phyloP scores from a whole-genome alignment of 2,113 vertebrate species.

The Chroicocephalus ridibundus region DNA sequence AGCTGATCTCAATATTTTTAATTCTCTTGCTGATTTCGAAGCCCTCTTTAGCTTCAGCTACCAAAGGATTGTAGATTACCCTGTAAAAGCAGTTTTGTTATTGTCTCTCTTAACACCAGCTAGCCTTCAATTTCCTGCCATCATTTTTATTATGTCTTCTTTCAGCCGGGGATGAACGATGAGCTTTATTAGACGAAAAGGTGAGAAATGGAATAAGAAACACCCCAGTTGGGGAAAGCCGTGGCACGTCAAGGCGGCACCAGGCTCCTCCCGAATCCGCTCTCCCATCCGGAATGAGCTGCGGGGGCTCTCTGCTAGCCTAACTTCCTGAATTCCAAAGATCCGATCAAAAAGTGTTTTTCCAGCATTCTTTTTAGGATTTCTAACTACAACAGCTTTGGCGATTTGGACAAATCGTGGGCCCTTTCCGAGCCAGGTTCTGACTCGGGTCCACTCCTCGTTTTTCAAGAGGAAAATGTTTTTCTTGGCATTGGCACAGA shows the following conservation, averaged over 20 bases:
- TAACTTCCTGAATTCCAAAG: background rate
- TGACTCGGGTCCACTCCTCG: background rate
- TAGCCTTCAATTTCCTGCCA: constrained; percentile 41
- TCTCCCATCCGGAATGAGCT: background rate
- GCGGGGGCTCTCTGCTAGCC: background rate
- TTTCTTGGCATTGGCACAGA: background rate
- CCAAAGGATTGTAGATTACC: background rate
- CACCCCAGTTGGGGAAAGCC: accelerated
- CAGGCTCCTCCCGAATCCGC: accelerated
- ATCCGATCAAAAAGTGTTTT: background rate
- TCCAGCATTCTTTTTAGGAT: background rate
- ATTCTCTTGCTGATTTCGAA: constrained; percentile 48
- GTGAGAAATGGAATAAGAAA: background rate
- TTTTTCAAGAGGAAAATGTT: background rate
- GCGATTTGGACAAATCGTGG: accelerated
- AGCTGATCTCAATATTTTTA: constrained; percentile 59
- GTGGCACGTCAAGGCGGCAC: accelerated
- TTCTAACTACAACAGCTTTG: background rate
- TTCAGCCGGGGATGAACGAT: background rate
- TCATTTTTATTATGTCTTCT: constrained; percentile 22
- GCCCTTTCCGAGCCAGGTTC: background rate
- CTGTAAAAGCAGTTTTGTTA: constrained; percentile 19
- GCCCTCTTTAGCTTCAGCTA: constrained; percentile 15
- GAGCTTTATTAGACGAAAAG: background rate
- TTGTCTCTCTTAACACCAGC: constrained; percentile 46